Percentiles rank a stretch among this genome's conserved stretches.
Conservation (phyloP, 2,113 vertebrate species). For the Eudyptes chrysolophus region DNA sequence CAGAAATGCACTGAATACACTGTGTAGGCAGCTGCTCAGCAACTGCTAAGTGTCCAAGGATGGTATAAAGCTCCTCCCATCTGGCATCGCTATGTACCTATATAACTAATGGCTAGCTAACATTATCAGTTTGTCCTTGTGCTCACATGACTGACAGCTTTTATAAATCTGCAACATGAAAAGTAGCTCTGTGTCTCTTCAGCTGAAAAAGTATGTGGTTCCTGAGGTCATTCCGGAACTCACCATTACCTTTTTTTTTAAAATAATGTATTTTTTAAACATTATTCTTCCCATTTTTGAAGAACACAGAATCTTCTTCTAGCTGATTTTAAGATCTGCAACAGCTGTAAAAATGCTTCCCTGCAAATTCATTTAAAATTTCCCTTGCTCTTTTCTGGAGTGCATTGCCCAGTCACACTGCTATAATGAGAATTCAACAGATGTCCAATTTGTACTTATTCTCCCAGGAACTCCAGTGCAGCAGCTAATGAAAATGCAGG, state of each 20-base stretch:
- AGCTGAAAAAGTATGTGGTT: background rate
- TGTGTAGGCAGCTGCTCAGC: background rate
- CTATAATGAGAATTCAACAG: background rate
- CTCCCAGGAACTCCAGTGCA: background rate
- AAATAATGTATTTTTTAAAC: background rate
- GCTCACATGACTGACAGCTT: background rate
- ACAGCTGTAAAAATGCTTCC: background rate
- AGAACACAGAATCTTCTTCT: background rate
- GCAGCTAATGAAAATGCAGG: constrained; percentile 33
- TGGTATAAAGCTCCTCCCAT: background rate
- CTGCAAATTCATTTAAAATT: background rate
- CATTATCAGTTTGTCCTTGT: background rate
- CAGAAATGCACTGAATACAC: background rate
- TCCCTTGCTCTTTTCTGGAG: constrained; percentile 7
- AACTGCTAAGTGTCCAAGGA: background rate
- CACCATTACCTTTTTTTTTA: background rate
- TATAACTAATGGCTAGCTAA: background rate
- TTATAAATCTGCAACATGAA: background rate
- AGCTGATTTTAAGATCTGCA: background rate
- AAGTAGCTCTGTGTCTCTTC: background rate
- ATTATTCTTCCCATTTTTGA: background rate
- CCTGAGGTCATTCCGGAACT: background rate
- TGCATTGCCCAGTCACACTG: background rate
- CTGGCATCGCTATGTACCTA: background rate
- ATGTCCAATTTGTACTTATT: constrained; percentile 15